These are phyloP conservation scores for Calyptomena viridis DNA, from an alignment of 2,113 vertebrate genomes.

Conservation along the genomic window DNA sequence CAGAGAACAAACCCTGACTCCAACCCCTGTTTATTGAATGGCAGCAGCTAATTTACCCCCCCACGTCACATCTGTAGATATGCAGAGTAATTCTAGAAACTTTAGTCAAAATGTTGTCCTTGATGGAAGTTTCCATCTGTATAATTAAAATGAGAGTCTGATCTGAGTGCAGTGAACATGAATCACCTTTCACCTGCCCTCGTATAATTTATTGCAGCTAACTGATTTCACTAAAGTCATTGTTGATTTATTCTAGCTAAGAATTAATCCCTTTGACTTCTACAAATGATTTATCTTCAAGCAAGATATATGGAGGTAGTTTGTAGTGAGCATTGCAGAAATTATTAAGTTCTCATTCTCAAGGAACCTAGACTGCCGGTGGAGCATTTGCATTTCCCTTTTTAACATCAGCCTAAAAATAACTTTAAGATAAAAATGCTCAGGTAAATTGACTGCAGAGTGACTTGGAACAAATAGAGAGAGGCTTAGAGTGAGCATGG, in stretches of 20 bases:
- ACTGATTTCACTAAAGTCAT: background rate
- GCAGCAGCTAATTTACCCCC: background rate
- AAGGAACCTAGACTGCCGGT: background rate
- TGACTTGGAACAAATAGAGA: background rate
- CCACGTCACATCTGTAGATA: background rate
- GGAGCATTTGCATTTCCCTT: conserved; percentile 19
- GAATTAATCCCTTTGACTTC: conserved; percentile 26
- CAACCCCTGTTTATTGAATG: background rate
- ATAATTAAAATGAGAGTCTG: background rate
- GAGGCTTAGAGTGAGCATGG: background rate
- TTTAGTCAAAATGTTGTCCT: background rate
- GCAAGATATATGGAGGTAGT: background rate
- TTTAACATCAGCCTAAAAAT: background rate
- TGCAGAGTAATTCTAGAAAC: conserved; percentile 15
- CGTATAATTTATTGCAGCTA: background rate
- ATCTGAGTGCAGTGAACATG: background rate
- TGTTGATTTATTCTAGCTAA: conserved; percentile 28
- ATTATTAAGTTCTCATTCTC: background rate
- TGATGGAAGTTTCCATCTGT: background rate
- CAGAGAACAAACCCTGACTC: background rate
- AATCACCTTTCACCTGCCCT: background rate
- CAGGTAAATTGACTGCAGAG: background rate
- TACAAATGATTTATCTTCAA: conserved; percentile 6
- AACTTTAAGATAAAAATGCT: background rate
- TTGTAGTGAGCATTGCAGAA: conserved; percentile 6